Conservation (phyloP, 1,140 invertebrate genomes). For the Druon quercuslanigerum region DNA sequence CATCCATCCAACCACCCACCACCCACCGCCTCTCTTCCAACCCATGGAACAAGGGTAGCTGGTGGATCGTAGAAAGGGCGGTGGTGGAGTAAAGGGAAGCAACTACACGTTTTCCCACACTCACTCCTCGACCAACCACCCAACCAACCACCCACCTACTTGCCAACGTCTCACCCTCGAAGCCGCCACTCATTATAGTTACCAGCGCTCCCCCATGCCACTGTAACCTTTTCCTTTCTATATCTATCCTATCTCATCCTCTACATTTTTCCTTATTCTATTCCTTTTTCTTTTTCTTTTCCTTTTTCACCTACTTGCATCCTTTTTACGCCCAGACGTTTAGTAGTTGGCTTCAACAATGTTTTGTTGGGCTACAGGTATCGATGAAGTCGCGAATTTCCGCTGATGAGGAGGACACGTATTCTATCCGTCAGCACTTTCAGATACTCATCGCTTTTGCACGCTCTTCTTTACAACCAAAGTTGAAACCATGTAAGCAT, state of each 20-base stretch:
- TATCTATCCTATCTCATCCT: conserved; percentile 51
- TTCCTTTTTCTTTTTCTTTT: conserved; percentile 12
- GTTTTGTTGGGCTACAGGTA: conserved; percentile 16
- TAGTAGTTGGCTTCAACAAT: conserved; percentile 37
- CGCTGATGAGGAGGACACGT: background rate
- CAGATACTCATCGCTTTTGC: background rate
- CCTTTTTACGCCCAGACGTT: conserved; percentile 46
- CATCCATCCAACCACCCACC: conserved; percentile 38
- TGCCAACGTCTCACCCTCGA: conserved; percentile 54
- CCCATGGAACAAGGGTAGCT: conserved; percentile 35
- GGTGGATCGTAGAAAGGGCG: conserved; percentile 47
- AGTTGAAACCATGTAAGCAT: background rate
- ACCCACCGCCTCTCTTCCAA: conserved; percentile 29
- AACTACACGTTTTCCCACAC: conserved; percentile 61
- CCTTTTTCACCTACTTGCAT: conserved; percentile 43
- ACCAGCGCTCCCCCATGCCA: conserved; percentile 54
- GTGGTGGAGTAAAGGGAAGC: conserved; percentile 41
- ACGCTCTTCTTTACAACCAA: background rate
- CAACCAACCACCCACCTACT: conserved; percentile 36
- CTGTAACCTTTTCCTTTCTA: conserved; percentile 54
- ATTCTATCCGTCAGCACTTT: background rate
- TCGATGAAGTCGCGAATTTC: background rate
- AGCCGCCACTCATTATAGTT: conserved; percentile 70
- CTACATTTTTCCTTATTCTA: conserved; percentile 12
- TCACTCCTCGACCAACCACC: conserved; percentile 53